These are phyloP conservation scores for Enteromius viviparus DNA, from an alignment of 2,797 vertebrate species.

Conservation along the genomic window DNA sequence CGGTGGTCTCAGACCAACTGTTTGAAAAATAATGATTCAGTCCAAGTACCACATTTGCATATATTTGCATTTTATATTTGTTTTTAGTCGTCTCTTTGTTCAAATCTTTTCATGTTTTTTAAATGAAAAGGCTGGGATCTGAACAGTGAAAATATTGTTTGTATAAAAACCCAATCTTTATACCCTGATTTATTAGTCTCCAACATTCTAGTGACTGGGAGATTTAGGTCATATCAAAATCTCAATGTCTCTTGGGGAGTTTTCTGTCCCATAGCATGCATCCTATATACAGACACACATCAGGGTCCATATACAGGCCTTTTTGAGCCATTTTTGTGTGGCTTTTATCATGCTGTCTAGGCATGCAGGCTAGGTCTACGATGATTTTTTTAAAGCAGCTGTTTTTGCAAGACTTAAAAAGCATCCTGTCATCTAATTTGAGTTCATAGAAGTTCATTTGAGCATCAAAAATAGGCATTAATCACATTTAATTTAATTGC, in stretches of 20 bases:
- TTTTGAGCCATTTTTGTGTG: background rate
- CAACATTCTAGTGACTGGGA: background rate
- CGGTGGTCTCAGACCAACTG: conserved; percentile 33
- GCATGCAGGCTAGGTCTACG: background rate
- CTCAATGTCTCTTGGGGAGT: background rate
- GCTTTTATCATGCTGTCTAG: background rate
- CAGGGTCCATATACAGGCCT: background rate
- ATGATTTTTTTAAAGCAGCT: background rate
- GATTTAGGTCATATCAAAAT: background rate
- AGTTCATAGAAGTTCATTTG: too few species aligned
- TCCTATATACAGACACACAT: background rate
- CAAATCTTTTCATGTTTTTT: conserved; percentile 8
- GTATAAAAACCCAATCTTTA: conserved; percentile 9
- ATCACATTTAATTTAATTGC: background rate
- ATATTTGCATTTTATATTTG: conserved; percentile 46
- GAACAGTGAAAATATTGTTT: conserved; percentile 14
- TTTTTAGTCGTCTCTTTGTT: conserved; percentile 19
- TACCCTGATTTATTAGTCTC: background rate
- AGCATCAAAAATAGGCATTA: background rate
- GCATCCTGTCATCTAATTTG: background rate
- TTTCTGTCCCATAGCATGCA: background rate
- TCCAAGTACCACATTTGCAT: conserved; percentile 28
- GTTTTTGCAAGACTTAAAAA: background rate
- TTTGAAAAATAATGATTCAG: conserved; percentile 47
- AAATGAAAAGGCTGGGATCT: conserved; percentile 16